Conservation (phyloP, 2,113 vertebrate genomes). For the Entomyzon cyanotis region DNA sequence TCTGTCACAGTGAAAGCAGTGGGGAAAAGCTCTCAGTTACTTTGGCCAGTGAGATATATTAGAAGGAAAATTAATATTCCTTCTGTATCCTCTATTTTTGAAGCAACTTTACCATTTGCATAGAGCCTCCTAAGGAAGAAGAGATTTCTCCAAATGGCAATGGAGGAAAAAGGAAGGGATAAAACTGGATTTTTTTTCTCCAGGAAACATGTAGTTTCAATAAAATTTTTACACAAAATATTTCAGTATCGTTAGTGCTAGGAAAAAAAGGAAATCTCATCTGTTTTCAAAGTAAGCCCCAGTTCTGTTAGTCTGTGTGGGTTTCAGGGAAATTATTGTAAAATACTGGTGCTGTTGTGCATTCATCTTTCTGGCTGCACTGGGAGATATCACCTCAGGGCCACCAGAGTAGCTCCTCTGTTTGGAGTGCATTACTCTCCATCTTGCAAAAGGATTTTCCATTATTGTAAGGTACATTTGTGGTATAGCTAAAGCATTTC, state of each 20-base stretch:
- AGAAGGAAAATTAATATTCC: background rate
- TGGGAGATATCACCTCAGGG: constrained; percentile 18
- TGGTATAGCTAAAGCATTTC: background rate
- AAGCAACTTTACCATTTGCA: background rate
- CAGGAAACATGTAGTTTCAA: background rate
- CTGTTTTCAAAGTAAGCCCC: background rate
- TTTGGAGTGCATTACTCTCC: background rate
- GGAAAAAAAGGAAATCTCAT: background rate
- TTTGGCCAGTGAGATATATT: background rate
- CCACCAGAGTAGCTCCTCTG: background rate
- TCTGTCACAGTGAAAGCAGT: background rate
- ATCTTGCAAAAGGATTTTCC: constrained; percentile 15
- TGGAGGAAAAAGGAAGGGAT: background rate
- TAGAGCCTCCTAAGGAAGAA: background rate
- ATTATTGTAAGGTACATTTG: background rate
- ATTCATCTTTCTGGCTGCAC: background rate
- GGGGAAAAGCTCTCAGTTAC: background rate
- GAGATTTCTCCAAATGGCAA: background rate
- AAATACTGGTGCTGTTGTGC: background rate
- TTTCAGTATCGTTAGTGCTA: background rate
- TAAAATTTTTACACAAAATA: background rate
- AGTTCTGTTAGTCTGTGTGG: background rate
- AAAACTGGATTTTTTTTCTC: background rate
- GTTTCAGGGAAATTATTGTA: background rate
- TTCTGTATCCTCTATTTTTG: background rate